Percentiles rank a stretch among this genome's conserved stretches.
These are phyloP conservation scores for Microtus oregoni DNA, from an alignment of 2,113 vertebrate species.

Conservation along the genomic window DNA sequence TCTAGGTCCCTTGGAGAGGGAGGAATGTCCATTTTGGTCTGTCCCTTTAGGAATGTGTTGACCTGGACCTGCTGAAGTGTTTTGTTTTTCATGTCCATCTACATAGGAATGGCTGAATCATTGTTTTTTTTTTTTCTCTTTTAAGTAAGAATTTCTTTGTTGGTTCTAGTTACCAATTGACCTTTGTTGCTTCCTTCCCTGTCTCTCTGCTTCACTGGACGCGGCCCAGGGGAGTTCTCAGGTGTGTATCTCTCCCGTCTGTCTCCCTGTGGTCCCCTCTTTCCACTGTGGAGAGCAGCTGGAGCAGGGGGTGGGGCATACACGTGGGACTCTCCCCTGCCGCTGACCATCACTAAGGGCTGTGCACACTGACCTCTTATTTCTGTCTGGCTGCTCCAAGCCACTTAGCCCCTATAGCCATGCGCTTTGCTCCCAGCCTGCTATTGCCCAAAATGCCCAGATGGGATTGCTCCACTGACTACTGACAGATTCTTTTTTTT, in stretches of 20 bases:
- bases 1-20: neutral
- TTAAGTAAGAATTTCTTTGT: constrained; percentile 70
- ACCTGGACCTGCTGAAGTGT: neutral
- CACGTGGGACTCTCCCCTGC: constrained; percentile 83
- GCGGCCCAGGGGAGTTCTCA: constrained; percentile 98
- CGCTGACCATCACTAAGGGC: constrained; percentile 76
- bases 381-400: neutral
- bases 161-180: constrained; percentile 91
- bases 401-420: constrained; percentile 21
- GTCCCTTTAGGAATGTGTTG: neutral
- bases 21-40: neutral
- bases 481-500: neutral
- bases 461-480: constrained; percentile 2
- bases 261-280: constrained; percentile 79
- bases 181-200: constrained; percentile 86
- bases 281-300: constrained; percentile 55
- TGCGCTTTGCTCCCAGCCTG: constrained; percentile 66
- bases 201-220: constrained; percentile 92
- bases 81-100: constrained; percentile 81
- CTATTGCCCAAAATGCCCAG: constrained; percentile 21
- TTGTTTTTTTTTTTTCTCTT: constrained; percentile 73
- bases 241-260: constrained; percentile 94
- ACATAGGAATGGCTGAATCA: constrained; percentile 84
- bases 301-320: constrained; percentile 45
- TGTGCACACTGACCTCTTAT: constrained; percentile 75